phyloP scores from a whole-genome alignment of 2,888 invertebrate genomes.

The Eristalis tenax region DNA sequence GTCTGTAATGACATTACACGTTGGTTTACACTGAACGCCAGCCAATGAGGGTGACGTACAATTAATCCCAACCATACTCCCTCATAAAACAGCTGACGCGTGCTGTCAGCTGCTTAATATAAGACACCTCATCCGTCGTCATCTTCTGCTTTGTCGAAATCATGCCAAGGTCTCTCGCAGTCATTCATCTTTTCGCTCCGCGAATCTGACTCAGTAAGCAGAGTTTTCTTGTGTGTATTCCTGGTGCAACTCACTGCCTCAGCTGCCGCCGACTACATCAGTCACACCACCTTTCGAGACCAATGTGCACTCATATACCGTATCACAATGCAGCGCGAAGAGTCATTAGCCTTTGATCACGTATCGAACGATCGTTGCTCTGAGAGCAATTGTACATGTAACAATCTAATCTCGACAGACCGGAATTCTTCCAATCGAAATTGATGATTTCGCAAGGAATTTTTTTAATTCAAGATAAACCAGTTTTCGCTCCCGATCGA shows the following conservation, averaged over 20 bases:
- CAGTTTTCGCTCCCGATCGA: not conserved
- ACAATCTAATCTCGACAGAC: not conserved
- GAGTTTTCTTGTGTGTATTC: no score
- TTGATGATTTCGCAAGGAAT: conserved; percentile 7
- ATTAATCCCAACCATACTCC: not conserved
- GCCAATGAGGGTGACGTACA: not conserved
- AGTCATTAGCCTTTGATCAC: conserved; percentile 55
- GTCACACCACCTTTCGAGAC: not conserved
- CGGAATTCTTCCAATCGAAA: not conserved
- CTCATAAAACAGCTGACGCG: not conserved
- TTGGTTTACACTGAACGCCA: not conserved
- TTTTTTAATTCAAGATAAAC: conserved; percentile 33
- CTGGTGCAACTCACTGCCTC: not conserved
- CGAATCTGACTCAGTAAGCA: not conserved
- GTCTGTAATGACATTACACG: not conserved
- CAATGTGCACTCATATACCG: not conserved
- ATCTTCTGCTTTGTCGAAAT: conserved; percentile 5
- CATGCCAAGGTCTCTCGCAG: conserved; percentile 44
- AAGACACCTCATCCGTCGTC: conserved; percentile 16
- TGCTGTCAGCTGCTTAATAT: not conserved
- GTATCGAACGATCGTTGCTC: conserved; percentile 32
- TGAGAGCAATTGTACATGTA: not conserved
- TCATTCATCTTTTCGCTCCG: conserved; percentile 28
- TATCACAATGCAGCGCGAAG: conserved; percentile 20
- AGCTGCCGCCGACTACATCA: not conserved